phyloP scores from a whole-genome alignment of 2,113 vertebrate genomes.

The Candoia aspera region DNA sequence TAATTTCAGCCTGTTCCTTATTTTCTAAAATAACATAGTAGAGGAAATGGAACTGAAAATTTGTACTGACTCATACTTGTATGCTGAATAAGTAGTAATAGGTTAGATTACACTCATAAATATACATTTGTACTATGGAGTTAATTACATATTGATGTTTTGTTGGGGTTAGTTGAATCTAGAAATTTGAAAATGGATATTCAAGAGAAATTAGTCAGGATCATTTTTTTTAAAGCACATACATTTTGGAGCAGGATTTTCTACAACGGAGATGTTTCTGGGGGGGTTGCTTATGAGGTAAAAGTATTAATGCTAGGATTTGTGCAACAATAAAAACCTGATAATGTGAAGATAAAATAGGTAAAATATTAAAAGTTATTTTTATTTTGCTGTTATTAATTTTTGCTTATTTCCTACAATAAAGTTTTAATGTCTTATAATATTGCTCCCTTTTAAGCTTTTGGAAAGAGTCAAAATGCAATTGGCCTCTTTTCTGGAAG shows the following conservation, averaged over 20 bases:
- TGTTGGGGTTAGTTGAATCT: background rate
- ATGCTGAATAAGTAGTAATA: constrained; percentile 66
- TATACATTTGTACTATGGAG: background rate
- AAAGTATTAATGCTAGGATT: background rate
- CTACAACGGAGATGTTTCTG: background rate
- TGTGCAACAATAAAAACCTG: background rate
- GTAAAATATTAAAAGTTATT: background rate
- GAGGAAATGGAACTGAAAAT: constrained; percentile 79
- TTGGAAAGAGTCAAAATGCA: constrained; percentile 99
- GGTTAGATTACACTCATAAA: constrained; percentile 49
- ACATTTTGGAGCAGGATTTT: background rate
- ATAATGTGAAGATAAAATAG: background rate
- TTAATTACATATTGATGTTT: background rate
- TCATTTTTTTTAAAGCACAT: background rate
- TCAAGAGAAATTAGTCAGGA: background rate
- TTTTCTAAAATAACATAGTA: constrained; percentile 73
- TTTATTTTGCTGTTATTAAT: background rate
- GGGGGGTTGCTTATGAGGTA: background rate
- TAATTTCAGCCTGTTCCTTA: constrained; percentile 73
- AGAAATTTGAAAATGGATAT: background rate
- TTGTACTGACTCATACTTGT: constrained; percentile 72
- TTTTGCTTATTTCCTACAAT: background rate
- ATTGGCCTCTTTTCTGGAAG: constrained; percentile 95
- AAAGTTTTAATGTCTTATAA: constrained; percentile 1
- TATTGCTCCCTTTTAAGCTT: constrained; percentile 75